phyloP scores from a whole-genome alignment of 2,888 invertebrate species.

The Eueremaeus valkanovi region DNA sequence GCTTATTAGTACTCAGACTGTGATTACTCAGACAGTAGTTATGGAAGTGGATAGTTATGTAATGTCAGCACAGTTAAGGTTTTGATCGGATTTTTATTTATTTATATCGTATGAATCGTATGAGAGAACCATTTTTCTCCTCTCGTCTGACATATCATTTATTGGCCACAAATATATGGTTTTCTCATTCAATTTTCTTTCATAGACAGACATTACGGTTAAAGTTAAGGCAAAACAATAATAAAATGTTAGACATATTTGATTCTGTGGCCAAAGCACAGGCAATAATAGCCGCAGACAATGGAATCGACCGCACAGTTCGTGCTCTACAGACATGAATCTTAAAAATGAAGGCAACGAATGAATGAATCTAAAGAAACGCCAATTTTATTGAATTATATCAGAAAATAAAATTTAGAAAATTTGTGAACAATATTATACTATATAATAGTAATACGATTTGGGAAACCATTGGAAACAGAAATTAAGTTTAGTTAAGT shows the following conservation, averaged over 20 bases:
- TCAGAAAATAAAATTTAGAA: neutral
- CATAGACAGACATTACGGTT: neutral
- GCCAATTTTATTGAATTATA: constrained; percentile 9
- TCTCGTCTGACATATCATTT: constrained; percentile 14
- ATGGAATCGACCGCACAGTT: neutral
- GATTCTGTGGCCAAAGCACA: neutral
- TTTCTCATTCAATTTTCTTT: constrained; percentile 2
- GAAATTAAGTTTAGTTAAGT: neutral
- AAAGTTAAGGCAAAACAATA: neutral
- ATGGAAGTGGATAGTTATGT: neutral
- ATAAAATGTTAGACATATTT: constrained; percentile 4
- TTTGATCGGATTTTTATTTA: neutral
- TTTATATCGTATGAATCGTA: neutral
- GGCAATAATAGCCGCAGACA: neutral
- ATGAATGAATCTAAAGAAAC: neutral
- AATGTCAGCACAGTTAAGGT: neutral
- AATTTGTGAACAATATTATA: neutral
- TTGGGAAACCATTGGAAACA: neutral
- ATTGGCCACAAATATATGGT: neutral
- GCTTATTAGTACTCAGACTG: neutral
- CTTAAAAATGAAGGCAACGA: neutral
- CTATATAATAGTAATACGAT: neutral
- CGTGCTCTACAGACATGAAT: constrained; percentile 18
- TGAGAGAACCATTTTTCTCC: neutral
- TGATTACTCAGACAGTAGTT: neutral